phyloP scores from a whole-genome alignment of 1,140 invertebrate species.

The Drosophila ambigua region DNA sequence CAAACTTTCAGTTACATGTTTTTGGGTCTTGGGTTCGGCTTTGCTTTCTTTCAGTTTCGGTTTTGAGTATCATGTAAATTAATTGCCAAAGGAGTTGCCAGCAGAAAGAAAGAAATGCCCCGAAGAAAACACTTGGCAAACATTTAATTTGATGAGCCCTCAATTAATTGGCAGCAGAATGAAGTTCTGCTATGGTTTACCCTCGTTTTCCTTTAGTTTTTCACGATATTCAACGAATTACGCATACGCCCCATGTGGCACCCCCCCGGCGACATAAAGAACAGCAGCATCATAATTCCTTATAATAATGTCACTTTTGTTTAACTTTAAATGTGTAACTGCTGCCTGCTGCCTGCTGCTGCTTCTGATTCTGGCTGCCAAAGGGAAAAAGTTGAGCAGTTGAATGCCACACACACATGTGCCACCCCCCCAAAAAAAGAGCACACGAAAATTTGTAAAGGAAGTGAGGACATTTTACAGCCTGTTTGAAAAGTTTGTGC shows the following conservation, averaged over 20 bases:
- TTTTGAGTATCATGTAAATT: constrained; percentile 54
- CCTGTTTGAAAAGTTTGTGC: constrained; percentile 34
- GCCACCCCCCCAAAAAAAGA: background rate
- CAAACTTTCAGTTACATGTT: constrained; percentile 18
- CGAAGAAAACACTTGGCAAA: constrained; percentile 2
- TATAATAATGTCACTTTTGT: constrained; percentile 28
- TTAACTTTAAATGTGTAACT: constrained; percentile 29
- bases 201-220: background rate
- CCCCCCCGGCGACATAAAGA: constrained; percentile 10
- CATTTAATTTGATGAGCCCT: constrained; percentile 16
- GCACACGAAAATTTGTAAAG: constrained; percentile 27
- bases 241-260: constrained; percentile 46
- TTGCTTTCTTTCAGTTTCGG: background rate
- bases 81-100: constrained; percentile 19
- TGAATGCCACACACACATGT: constrained; percentile 33
- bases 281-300: constrained; percentile 35
- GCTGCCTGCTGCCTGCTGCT: background rate
- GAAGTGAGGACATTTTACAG: constrained; percentile 47
- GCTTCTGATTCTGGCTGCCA: no score
- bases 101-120: background rate
- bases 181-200: background rate
- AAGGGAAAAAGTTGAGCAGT: constrained; percentile 29
- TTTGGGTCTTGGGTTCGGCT: background rate
- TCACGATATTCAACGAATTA: constrained; percentile 30
- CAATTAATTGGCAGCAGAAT: constrained; percentile 12